Conservation (phyloP, 2,888 invertebrate species). For the Syrphus vitripennis region DNA sequence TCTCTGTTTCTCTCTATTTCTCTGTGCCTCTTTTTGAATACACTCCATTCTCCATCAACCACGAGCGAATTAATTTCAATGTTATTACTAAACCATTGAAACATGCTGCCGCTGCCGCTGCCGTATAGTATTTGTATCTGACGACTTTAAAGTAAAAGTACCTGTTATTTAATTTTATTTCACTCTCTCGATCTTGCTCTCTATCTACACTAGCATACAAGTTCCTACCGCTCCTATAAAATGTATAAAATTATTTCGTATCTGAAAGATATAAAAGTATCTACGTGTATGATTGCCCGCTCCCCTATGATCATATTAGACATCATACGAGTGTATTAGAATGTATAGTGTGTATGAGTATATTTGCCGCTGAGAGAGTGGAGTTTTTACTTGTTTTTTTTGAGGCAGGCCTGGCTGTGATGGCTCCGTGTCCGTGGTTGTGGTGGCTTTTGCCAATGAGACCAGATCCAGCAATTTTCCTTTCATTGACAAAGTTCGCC, state of each 20-base stretch:
- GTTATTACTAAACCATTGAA: constrained; percentile 51
- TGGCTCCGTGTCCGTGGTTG: constrained; percentile 2
- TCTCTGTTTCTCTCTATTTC: background rate
- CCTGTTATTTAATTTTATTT: constrained; percentile 71
- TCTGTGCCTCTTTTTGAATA: background rate
- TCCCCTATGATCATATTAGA: background rate
- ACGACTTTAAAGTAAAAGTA: constrained; percentile 68
- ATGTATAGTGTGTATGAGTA: constrained; percentile 12
- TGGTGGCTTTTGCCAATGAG: constrained; percentile 66
- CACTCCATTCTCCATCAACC: background rate
- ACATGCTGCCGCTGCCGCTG: background rate
- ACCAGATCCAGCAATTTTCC: constrained; percentile 81
- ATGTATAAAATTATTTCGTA: constrained; percentile 4
- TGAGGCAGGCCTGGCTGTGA: constrained; percentile 61
- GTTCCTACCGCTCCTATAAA: background rate
- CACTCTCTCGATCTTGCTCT: constrained; percentile 62
- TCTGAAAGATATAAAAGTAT: constrained; percentile 58
- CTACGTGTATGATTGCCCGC: constrained; percentile 17
- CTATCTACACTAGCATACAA: constrained; percentile 7
- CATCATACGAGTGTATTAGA: background rate
- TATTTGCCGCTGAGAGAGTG: constrained; percentile 45
- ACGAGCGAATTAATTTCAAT: constrained; percentile 59
- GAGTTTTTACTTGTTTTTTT: constrained; percentile 39
- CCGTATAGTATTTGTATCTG: constrained; percentile 1
- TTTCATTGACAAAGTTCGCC: constrained; percentile 79